These are phyloP conservation scores for Magallana angulata DNA, from an alignment of 1,140 invertebrate species.

Conservation along the genomic window DNA sequence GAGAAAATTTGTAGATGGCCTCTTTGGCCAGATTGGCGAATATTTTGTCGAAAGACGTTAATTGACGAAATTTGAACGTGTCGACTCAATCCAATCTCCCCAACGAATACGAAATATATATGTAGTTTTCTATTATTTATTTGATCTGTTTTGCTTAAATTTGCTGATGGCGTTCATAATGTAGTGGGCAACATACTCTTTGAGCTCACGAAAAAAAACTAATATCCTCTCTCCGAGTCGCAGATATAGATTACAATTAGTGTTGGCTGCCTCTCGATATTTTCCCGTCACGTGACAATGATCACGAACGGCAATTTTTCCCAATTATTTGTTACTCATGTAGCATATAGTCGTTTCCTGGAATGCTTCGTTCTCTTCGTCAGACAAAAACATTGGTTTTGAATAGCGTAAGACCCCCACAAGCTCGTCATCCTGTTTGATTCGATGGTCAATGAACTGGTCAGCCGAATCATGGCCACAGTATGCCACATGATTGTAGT, in stretches of 20 bases:
- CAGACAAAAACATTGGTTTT: not conserved
- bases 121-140: conserved; percentile 25
- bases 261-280: conserved; percentile 19
- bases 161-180: conserved; percentile 48
- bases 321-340: not conserved
- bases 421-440: not conserved
- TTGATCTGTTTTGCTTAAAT: conserved; percentile 37
- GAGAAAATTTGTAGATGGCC: too few relatives aligned
- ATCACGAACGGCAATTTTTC: not conserved
- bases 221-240: too few relatives aligned
- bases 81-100: conserved; percentile 42
- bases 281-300: conserved; percentile 39
- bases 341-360: too few relatives aligned
- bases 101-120: conserved; percentile 12
- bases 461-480: not conserved
- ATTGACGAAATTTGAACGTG: conserved; percentile 40
- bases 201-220: conserved; percentile 10
- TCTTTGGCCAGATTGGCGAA: not conserved
- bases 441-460: not conserved
- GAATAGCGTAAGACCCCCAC: not conserved
- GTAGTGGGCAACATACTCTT: conserved; percentile 38
- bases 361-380: too few relatives aligned
- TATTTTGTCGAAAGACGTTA: conserved; percentile 34
- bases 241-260: not conserved
- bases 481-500: too few relatives aligned